Base-by-base conservation (phyloP, 2,888 invertebrate species). In the Euclidia mi region DNA sequence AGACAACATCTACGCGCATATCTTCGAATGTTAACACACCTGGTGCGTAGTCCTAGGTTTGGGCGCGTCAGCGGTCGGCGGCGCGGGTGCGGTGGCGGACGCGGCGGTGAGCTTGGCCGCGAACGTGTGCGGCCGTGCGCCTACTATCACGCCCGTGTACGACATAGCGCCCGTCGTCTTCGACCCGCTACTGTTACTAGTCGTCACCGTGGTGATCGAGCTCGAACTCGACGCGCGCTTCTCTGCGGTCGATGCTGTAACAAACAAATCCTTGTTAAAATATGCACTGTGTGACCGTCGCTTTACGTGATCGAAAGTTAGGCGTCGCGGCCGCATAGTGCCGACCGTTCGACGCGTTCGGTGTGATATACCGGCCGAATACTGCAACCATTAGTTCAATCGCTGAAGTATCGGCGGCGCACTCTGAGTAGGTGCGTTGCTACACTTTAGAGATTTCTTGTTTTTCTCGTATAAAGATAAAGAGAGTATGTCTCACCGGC, bases 61-160 rank as follows among this genome's bases (percentile, higher is more conserved):
- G 12, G 15, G 1, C 76, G 45, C 47, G 51, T 34, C 56, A 66
- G 34, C 4, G 95, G 83, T 57, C 73, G 69, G 53, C 25, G 73
- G 18, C 63, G 78, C 32, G 53, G 66, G 49, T 61, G 55, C 58
- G 42, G 81, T 62, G 9, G 82, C 69, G 43, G 84, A 65, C 65
- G 76, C 92, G 87, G 89, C 96, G 6, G 96, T 96, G 51, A 97
- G 94, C 87, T 97, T 97, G 51, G 97, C 97, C 12, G 97, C 97
- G 89, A 97, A 97, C 1, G 97, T 96, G 89, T 96, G 96, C 42
- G 95, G 95, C n/a, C 96, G 94, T 48, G 95, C 94, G 71, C 95
- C 95, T 51, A 95, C 94, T 12, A 95, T 93, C 31, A 95, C 94
- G 57, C 94, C 89, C 52, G 94, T 90, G 76, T 95, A 91, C 48